These are phyloP conservation scores for Apolygus lucorum DNA, from an alignment of 1,140 invertebrate species.

Conservation along the genomic window DNA sequence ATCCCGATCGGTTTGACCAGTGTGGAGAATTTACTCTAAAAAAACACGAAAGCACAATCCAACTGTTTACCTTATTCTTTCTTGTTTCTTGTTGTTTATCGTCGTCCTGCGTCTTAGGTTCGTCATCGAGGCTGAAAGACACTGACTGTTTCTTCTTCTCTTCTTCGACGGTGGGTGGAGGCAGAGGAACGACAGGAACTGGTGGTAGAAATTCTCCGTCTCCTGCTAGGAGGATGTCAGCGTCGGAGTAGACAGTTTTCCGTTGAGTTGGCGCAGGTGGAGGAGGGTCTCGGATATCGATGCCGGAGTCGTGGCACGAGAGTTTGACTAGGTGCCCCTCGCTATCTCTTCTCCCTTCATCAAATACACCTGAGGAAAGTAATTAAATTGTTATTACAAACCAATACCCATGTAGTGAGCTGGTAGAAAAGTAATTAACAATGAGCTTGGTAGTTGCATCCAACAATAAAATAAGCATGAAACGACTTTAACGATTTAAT, in stretches of 20 bases:
- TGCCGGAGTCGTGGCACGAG: constrained; percentile 79
- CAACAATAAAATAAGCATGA: neutral
- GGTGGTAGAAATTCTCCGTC: constrained; percentile 65
- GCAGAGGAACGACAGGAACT: constrained; percentile 49
- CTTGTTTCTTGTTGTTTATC: constrained; percentile 45
- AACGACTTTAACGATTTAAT: neutral
- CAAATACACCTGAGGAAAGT: constrained; percentile 5
- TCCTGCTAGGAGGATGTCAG: constrained; percentile 70
- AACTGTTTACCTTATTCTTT: constrained; percentile 46
- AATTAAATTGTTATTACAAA: too few species aligned
- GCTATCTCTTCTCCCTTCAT: constrained; percentile 28
- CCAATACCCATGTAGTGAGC: too few species aligned
- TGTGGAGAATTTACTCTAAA: too few species aligned
- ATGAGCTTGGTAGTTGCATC: too few species aligned
- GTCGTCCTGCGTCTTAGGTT: constrained; percentile 39
- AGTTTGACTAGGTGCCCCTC: constrained; percentile 51
- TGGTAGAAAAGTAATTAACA: too few species aligned
- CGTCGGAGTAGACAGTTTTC: constrained; percentile 59
- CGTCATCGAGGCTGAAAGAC: constrained; percentile 52
- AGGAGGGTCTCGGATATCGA: constrained; percentile 69
- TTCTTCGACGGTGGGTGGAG: constrained; percentile 40
- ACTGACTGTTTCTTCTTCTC: constrained; percentile 63
- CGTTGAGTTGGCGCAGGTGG: constrained; percentile 41
- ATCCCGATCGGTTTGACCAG: too few species aligned
- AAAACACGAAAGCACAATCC: too few species aligned